Base-by-base conservation (phyloP, 2,888 invertebrate species). In the Hypselothyrea guttata region DNA sequence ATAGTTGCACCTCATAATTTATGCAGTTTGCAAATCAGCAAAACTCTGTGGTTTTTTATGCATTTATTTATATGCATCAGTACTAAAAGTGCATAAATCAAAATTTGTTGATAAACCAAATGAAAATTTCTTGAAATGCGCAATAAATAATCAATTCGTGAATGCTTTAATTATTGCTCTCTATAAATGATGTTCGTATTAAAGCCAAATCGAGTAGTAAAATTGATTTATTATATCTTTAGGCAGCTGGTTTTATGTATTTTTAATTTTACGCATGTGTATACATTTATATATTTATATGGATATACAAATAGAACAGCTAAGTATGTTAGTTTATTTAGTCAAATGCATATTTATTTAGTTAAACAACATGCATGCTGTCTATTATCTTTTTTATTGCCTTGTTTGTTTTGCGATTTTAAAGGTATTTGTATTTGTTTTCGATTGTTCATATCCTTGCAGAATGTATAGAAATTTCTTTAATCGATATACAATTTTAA, bases 61-160 rank as follows among this genome's bases (percentile, higher is more conserved):
- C 62, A n/a, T n/a, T n/a, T n/a, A n/a, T n/a, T n/a, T n/a, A n/a
- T 53, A 52, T 56, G 46, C 44, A 76, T 63, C 73, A 60, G 67
- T 75, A 47, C 37, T 12, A 34, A n/a, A 7, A 59, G 52, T 60
- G 63, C 71, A 74, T 84, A 74, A 82, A 77, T 82, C 67, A 82
- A 66, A 58, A 61, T 47, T n/a, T n/a, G 38, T 18, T 61, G 57
- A 48, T 58, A 55, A 72, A 54, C 57, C 52, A 55, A 67, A 45
- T 48, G 61, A 48, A 40, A 60, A 54, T 54, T 1, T 31, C 40
- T 60, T 31, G 27, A 53, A 53, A 38, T 41, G 37, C 47, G 47
- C 30, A 47, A 49, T 51, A 59, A 56, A 66, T 60, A 44, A 60
- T 56, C 35, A 15, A 56, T 47, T 54, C 15, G 13, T 5, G 5